These are phyloP conservation scores for Alcis repandata DNA, from an alignment of 2,888 invertebrate genomes.

Conservation along the genomic window DNA sequence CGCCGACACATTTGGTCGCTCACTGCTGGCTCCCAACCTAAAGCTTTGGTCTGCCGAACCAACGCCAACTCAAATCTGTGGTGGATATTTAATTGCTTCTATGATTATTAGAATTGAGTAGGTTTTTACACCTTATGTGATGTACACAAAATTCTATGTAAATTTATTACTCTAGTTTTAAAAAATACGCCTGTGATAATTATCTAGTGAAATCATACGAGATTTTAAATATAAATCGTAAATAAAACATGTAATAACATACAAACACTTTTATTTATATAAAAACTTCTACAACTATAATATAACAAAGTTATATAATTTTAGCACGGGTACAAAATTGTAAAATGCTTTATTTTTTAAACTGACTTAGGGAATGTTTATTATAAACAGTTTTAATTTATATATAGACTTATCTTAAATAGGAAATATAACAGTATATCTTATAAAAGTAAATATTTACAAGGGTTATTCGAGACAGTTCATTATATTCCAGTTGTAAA, in stretches of 20 bases:
- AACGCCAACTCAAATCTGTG: no score
- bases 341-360: slow-evolving; percentile 26
- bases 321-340: slow-evolving; percentile 24
- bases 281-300: slow-evolving; percentile 47
- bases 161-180: neutral
- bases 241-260: slow-evolving; percentile 49
- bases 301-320: slow-evolving; percentile 41
- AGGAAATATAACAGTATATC: slow-evolving; percentile 12
- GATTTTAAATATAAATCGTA: slow-evolving; percentile 18
- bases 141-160: no score
- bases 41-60: no score
- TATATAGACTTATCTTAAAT: slow-evolving; percentile 18
- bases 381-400: neutral
- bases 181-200: slow-evolving; percentile 53
- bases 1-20: no score
- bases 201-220: slow-evolving; percentile 21
- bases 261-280: slow-evolving; percentile 62
- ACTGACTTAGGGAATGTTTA: slow-evolving; percentile 35
- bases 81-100: no score
- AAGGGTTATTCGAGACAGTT: slow-evolving; percentile 25
- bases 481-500: slow-evolving; percentile 25
- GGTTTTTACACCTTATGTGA: no score
- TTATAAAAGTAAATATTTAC: slow-evolving; percentile 32
- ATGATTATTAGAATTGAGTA: no score
- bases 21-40: no score